phyloP scores from a whole-genome alignment of 2,888 invertebrate genomes.

The Drosophila maculinotata region DNA sequence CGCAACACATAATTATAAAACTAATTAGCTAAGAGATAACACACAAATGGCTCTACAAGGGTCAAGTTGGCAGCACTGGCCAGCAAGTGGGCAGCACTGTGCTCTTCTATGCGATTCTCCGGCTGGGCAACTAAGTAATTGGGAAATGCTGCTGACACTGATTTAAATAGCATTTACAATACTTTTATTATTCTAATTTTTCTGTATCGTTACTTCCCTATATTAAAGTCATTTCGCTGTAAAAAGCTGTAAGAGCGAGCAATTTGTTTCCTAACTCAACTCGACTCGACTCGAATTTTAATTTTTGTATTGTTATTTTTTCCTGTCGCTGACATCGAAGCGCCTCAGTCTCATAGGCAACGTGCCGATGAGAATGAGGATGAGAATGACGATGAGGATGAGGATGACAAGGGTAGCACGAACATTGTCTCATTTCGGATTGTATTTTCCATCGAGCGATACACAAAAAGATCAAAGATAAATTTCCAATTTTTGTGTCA shows the following conservation, averaged over 20 bases:
- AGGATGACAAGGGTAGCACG: conserved; percentile 41
- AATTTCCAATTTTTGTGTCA: conserved; percentile 76
- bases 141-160: too few species aligned
- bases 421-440: conserved; percentile 47
- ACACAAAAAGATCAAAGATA: conserved; percentile 79
- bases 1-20: conserved; percentile 68
- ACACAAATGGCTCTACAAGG: conserved; percentile 41
- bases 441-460: conserved; percentile 60
- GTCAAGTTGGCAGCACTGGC: conserved; percentile 1
- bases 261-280: conserved; percentile 44
- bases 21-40: conserved; percentile 74
- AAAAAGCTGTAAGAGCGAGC: conserved; percentile 13
- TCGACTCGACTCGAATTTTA: conserved; percentile 30
- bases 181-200: too few species aligned
- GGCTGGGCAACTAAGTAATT: neutral
- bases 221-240: neutral
- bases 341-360: conserved; percentile 30
- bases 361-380: conserved; percentile 49
- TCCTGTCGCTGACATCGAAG: conserved; percentile 44
- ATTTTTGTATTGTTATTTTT: conserved; percentile 31
- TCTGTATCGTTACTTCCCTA: too few species aligned
- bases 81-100: conserved; percentile 3
- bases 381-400: too few species aligned
- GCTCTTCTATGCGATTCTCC: neutral
- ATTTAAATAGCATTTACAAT: too few species aligned